A percentile compares a stretch with the other conserved stretches of the same genome.
Conservation (phyloP, 2,113 vertebrate species). For the Hiodon alosoides region DNA sequence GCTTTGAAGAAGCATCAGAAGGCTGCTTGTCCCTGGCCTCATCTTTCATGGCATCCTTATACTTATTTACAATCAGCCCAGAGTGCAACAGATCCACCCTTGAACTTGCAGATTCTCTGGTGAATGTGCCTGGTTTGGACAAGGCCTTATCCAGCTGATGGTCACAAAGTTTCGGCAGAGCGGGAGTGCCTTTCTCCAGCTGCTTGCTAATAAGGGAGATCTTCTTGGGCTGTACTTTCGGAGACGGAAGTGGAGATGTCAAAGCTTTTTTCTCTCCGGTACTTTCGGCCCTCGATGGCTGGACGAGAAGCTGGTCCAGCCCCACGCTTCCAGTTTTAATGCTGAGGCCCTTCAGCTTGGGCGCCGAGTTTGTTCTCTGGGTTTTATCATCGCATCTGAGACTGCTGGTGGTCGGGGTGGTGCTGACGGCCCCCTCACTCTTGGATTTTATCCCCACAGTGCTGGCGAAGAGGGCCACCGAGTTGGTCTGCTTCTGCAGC, state of each 20-base stretch:
- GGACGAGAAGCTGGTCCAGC: conserved; percentile 43
- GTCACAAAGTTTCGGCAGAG: conserved; percentile 16
- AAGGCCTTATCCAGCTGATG: conserved; percentile 33
- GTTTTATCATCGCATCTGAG: conserved; percentile 53
- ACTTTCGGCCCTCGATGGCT: conserved; percentile 40
- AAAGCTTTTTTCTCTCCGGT: conserved; percentile 51
- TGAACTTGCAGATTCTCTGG: conserved; percentile 26
- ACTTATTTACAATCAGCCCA: conserved; percentile 28
- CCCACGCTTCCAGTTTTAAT: conserved; percentile 66
- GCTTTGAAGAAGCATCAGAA: conserved; percentile 23
- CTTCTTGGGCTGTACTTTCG: conserved; percentile 53
- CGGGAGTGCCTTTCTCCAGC: conserved; percentile 19
- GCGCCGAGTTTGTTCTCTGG: conserved; percentile 55
- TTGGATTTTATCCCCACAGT: conserved; percentile 44
- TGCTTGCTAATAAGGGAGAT: conserved; percentile 35
- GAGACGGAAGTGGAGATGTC: conserved; percentile 53
- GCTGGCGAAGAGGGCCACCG: conserved; percentile 35
- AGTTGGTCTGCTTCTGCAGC: conserved; percentile 45
- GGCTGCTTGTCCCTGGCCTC: conserved; percentile 25
- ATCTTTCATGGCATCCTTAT: conserved; percentile 34
- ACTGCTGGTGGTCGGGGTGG: conserved; percentile 46
- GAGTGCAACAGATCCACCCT: conserved; percentile 26
- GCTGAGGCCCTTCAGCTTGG: conserved; percentile 68
- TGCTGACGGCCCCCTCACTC: conserved; percentile 52
- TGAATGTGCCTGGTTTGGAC: accelerated